A percentile compares a stretch with the other conserved stretches of the same genome.
These are phyloP conservation scores for Oxygymnocypris stewartii DNA, from an alignment of 2,113 vertebrate species.

Conservation along the genomic window DNA sequence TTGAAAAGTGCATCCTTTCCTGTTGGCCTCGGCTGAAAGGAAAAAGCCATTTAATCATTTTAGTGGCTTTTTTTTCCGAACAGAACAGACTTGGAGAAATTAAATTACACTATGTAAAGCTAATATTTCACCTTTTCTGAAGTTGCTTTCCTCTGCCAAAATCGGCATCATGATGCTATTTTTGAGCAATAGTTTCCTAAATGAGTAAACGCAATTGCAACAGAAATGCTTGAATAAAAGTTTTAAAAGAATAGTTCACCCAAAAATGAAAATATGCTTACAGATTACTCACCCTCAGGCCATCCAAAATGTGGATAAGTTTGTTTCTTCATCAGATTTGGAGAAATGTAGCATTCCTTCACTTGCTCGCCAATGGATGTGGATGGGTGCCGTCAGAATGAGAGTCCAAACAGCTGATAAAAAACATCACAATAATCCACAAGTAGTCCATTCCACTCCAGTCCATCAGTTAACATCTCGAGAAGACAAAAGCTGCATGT, in stretches of 20 bases:
- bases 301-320: background rate
- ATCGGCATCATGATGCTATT: background rate
- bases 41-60: background rate
- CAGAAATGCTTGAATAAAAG: background rate
- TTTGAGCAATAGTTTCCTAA: background rate
- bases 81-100: background rate
- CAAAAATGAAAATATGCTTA: background rate
- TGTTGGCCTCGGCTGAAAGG: slow-evolving; percentile 22
- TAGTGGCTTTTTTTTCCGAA: background rate
- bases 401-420: background rate
- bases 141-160: background rate
- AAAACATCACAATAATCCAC: background rate
- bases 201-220: background rate
- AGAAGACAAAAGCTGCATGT: background rate
- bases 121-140: background rate
- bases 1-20: slow-evolving; percentile 22
- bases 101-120: background rate
- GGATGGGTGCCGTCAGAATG: background rate
- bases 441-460: background rate
- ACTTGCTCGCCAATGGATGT: background rate
- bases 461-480: background rate
- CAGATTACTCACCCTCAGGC: background rate
- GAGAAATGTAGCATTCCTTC: too few relatives aligned
- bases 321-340: background rate
- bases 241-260: background rate